Base-by-base conservation (phyloP, 2,113 vertebrate species). In the Oreamnos americanus region DNA sequence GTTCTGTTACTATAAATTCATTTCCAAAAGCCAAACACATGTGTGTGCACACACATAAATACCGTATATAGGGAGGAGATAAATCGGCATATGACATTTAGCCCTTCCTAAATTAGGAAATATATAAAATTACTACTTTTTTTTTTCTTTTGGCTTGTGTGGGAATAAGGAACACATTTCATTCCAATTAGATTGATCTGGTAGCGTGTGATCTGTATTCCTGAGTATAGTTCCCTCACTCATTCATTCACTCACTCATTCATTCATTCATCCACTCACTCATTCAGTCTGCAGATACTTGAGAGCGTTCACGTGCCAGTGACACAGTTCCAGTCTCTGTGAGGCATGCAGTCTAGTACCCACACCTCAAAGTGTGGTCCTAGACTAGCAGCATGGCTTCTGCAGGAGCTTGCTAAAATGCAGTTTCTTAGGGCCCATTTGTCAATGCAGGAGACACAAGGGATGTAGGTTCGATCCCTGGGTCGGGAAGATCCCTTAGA, bases 1-100 rank as follows among this genome's bases (percentile, higher is more conserved):
- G 82, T 71, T 97, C 92, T 96, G 95, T 94, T 98, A 97, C 98
- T 97, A 98, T 96, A 98, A 95, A 98, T 98, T 97, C 97, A 93
- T 79, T 74, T 78, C 81, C 88, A 96, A 98, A 96, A 98, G 96
- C 96, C 96, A 97, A 97, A 95, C 91, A 89, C 96, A 87, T 96
- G 97, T 96, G 91, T 91, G 89, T 86, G 87, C 86, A 49, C 94
- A 90, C 95, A 97, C 94, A 96, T 55, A 96, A 87, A 91, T 92
- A 96, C 94, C 88, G 90, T 76, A 92, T 92, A 94, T 64, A 88
- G 45, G 94, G 62, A 98, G 93, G 90, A 86, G 79, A 86, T 33
- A 92, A 95, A 96, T 95, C 45, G 26, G 87, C 53, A 57, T 62
- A 36, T 96, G 94, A 96, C 97, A 96, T 92, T 97, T 64, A 97